Base-by-base conservation (phyloP, 2,888 invertebrate genomes). In the Piscicola geometra region DNA sequence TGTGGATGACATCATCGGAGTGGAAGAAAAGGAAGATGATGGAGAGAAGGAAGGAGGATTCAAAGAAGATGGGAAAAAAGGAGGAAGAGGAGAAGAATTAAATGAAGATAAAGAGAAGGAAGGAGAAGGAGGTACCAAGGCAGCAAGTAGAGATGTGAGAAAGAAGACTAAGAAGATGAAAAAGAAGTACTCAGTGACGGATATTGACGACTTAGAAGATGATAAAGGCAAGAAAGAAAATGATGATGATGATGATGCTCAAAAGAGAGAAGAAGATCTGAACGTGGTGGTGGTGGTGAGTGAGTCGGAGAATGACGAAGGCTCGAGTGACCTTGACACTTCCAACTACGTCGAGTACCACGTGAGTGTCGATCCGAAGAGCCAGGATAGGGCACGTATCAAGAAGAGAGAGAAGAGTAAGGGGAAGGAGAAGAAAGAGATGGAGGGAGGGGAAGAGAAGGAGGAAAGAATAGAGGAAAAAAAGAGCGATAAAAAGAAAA, bases 321-420 rank as follows among this genome's bases (percentile, higher is more conserved):
- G 28, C 25, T 64, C 60, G 21, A 56, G 56, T 21, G 73, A 73
- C 30, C 64, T 30, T 35, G 73, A 73, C 32, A 36, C 73, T 3
- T 73, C 73, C 1, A 47, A 73, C 18, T 73, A 64, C 35, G n/a
- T 73, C 21, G 73, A 73, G 1, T 73, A 73, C 30, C 60, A 73
- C 30, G 64, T 73, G 25, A 41, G 56, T n/a, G 18, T 73, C 21
- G 60, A 60, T 21, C 73, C 64, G 12, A 28, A 32, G n/a, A 28
- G 21, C 25, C n/a, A 52, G 18, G 60, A 25, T 21, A 60, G 56
- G 1, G 50, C 56, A 9, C n/a, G n/a, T n/a, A 71, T 41, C 18
- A 47, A 50, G 9, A 71, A 56, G 52, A 71, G 50, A 32, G 1
- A 50, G 5, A 72, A 72, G 47, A 50, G 30, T n/a, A 28, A 30